Conservation (phyloP, 2,888 invertebrate genomes). For the Gnatocerus cornutus region DNA sequence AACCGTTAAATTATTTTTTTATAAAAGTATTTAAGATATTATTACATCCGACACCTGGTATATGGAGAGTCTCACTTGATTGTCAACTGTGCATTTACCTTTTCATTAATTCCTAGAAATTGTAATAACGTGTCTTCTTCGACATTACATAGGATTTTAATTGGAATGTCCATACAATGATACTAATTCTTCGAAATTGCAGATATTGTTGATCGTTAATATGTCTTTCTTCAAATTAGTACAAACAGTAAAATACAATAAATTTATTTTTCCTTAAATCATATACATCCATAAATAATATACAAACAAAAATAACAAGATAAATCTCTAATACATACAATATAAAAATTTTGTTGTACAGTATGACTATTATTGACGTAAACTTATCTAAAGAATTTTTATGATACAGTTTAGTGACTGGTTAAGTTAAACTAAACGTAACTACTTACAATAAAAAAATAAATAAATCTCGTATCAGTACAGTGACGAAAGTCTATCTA, state of each 20-base stretch:
- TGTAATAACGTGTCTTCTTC: too few species aligned
- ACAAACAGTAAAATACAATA: neutral
- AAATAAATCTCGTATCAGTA: conserved; percentile 45
- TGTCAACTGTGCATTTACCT: too few species aligned
- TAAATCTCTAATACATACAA: conserved; percentile 43
- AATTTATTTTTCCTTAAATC: conserved; percentile 26
- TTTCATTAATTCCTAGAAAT: too few species aligned
- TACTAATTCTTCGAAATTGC: neutral
- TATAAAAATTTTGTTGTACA: conserved; percentile 45
- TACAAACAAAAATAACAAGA: conserved; percentile 45
- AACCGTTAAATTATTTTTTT: neutral
- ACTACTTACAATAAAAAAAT: conserved; percentile 41
- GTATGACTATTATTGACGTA: conserved; percentile 25
- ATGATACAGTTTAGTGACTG: conserved; percentile 28
- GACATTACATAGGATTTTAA: too few species aligned
- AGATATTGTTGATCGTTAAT: neutral
- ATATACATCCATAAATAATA: conserved; percentile 42
- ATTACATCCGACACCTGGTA: too few species aligned
- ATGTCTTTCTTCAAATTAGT: neutral
- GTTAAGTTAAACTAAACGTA: conserved; percentile 10
- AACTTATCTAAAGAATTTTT: conserved; percentile 3
- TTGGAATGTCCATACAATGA: too few species aligned
- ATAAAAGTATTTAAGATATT: neutral
- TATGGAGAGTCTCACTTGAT: too few species aligned
- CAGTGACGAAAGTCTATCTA: conserved; percentile 38